Conservation (phyloP, 2,113 vertebrate genomes). For the Ictalurus punctatus region DNA sequence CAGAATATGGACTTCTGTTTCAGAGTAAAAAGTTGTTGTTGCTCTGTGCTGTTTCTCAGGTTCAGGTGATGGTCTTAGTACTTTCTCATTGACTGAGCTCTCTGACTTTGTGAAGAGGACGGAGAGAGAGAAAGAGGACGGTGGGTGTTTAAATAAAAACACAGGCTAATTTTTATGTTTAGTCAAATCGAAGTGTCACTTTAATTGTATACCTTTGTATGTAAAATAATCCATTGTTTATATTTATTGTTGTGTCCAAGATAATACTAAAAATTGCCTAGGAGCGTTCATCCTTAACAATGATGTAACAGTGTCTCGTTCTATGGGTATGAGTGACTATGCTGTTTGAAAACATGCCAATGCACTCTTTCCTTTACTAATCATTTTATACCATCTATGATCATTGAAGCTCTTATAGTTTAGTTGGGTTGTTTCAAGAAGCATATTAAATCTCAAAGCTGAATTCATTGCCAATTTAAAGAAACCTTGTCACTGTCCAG, state of each 20-base stretch:
- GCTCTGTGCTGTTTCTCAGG: conserved; percentile 60
- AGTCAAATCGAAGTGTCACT: neutral
- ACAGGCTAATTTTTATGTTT: neutral
- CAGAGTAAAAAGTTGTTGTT: neutral
- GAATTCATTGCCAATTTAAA: neutral
- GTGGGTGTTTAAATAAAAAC: conserved; percentile 58
- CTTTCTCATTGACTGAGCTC: conserved; percentile 78
- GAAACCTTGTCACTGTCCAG: neutral
- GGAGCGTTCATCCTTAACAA: neutral
- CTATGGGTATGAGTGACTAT: neutral
- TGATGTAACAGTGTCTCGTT: neutral
- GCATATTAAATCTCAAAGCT: neutral
- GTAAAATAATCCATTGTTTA: neutral
- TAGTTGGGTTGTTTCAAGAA: neutral
- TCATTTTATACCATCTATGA: neutral
- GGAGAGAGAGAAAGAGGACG: conserved; percentile 79
- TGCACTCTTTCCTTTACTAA: neutral
- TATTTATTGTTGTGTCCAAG: neutral
- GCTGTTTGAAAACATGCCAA: neutral
- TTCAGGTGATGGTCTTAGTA: conserved; percentile 61
- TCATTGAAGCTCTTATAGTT: neutral
- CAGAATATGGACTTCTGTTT: neutral
- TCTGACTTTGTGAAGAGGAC: conserved; percentile 74
- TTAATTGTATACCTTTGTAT: neutral
- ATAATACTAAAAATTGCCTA: neutral